Conservation (phyloP, 2,113 vertebrate genomes). For the Malurus melanocephalus region DNA sequence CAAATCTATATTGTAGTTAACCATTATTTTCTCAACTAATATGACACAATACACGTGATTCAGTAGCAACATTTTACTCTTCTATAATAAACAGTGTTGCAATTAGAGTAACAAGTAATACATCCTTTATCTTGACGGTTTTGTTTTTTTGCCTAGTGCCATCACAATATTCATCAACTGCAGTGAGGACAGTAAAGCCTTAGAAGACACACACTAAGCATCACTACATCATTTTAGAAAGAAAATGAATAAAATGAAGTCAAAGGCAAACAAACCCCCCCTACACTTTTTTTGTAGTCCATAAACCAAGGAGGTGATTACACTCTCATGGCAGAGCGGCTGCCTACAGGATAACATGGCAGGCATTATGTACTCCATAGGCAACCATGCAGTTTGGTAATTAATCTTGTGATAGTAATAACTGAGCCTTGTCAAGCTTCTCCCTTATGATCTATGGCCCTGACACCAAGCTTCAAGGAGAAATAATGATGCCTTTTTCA, state of each 20-base stretch:
- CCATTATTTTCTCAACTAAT: background rate
- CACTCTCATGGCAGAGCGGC: rapidly evolving
- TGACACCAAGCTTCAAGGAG: conserved; percentile 46
- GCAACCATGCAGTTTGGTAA: conserved; percentile 45
- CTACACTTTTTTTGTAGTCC: background rate
- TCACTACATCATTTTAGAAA: background rate
- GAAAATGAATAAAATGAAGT: background rate
- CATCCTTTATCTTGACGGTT: background rate
- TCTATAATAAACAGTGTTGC: background rate
- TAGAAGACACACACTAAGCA: background rate
- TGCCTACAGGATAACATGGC: background rate
- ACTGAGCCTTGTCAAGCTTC: conserved; percentile 57
- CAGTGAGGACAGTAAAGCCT: background rate
- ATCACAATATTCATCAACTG: background rate
- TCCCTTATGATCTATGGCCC: conserved; percentile 57
- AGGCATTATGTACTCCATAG: conserved; percentile 31
- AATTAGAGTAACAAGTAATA: background rate
- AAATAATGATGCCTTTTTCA: conserved; percentile 62
- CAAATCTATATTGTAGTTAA: background rate
- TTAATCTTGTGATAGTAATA: conserved; percentile 65
- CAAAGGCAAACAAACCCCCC: background rate
- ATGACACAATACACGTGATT: background rate
- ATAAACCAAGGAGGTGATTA: background rate
- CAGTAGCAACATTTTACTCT: background rate
- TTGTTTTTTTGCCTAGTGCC: background rate